A percentile compares a stretch with the other conserved stretches of the same genome.
Conservation (phyloP, 2,888 invertebrate species). For the Brassicogethes aeneus region DNA sequence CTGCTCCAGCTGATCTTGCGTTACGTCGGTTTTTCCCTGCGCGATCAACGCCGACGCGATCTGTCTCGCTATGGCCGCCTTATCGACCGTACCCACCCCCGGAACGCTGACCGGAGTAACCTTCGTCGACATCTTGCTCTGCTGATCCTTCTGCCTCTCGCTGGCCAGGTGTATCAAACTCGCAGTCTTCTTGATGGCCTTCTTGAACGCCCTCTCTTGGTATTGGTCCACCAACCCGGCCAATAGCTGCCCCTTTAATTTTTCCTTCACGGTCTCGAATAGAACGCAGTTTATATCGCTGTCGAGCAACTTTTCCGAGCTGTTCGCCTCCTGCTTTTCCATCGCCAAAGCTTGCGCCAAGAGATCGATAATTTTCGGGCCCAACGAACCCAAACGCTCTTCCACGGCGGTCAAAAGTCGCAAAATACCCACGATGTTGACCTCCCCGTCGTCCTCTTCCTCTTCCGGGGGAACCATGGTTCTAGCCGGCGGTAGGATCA, state of each 20-base stretch:
- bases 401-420: conserved; percentile 73
- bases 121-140: conserved; percentile 17
- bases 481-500: conserved; percentile 13
- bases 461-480: conserved; percentile 34
- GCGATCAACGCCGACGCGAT: conserved; percentile 70
- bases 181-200: conserved; percentile 68
- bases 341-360: conserved; percentile 69
- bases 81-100: conserved; percentile 64
- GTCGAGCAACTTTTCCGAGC: conserved; percentile 63
- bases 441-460: conserved; percentile 44
- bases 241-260: conserved; percentile 50
- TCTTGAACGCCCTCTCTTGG: conserved; percentile 63
- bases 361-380: conserved; percentile 68
- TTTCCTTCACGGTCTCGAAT: conserved; percentile 79
- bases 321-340: conserved; percentile 63
- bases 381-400: conserved; percentile 74
- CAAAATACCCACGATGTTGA: conserved; percentile 57
- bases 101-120: conserved; percentile 51
- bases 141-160: conserved; percentile 33
- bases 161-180: conserved; percentile 60
- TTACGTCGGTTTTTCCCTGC: conserved; percentile 74
- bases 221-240: conserved; percentile 42
- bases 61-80: conserved; percentile 70
- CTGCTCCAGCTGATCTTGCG: conserved; percentile 68
- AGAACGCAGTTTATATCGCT: conserved; percentile 66